These are phyloP conservation scores for Adelosebastes latens DNA, from an alignment of 2,797 vertebrate species.

Conservation along the genomic window DNA sequence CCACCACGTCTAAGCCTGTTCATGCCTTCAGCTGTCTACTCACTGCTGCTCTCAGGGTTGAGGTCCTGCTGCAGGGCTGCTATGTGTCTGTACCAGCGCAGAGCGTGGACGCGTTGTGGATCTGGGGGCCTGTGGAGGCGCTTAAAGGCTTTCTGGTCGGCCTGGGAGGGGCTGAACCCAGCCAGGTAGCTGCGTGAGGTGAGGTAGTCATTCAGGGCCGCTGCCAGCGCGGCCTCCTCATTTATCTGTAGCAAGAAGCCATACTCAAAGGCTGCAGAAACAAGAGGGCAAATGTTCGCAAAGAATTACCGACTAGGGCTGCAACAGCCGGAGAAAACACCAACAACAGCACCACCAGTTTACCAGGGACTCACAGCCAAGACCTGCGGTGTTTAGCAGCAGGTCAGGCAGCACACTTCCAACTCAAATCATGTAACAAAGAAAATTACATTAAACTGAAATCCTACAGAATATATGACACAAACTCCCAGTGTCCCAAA, in stretches of 20 bases:
- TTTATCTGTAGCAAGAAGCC: slow-evolving; percentile 90
- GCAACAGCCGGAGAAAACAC: slow-evolving; percentile 7
- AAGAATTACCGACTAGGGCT: slow-evolving; percentile 34
- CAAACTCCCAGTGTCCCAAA: neutral
- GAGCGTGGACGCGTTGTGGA: slow-evolving; percentile 87
- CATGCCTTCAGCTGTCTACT: slow-evolving; percentile 64
- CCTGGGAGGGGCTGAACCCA: slow-evolving; percentile 90
- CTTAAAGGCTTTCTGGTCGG: slow-evolving; percentile 88
- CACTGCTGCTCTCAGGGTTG: slow-evolving; percentile 82
- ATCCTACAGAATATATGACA: neutral
- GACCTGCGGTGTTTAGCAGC: neutral
- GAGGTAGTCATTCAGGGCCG: slow-evolving; percentile 92
- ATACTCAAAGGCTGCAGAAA: slow-evolving; percentile 93
- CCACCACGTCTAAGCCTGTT: neutral
- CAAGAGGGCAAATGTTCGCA: slow-evolving; percentile 77
- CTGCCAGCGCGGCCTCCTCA: slow-evolving; percentile 86
- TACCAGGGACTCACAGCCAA: neutral
- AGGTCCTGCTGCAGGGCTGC: slow-evolving; percentile 86
- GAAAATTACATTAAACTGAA: neutral
- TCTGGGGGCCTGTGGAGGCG: slow-evolving; percentile 87
- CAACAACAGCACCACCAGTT: neutral
- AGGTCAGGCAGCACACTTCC: neutral
- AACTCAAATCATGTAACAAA: neutral
- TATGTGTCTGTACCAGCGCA: slow-evolving; percentile 97
- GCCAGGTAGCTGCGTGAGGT: slow-evolving; percentile 95